Conservation (phyloP, 2,113 vertebrate genomes). For the Balaeniceps rex region DNA sequence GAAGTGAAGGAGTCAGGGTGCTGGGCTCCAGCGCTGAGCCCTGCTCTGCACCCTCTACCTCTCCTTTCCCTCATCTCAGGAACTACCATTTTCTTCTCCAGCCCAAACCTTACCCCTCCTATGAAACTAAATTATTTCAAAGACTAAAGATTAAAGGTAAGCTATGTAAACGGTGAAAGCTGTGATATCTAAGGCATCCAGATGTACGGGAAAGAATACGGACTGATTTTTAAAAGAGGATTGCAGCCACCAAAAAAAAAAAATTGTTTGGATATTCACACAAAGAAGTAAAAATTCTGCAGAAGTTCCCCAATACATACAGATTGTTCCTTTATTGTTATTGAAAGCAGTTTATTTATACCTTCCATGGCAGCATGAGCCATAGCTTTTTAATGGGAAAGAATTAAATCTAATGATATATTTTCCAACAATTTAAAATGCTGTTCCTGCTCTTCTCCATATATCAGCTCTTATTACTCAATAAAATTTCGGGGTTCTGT, state of each 20-base stretch:
- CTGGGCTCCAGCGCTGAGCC: not conserved
- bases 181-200: constrained; percentile 61
- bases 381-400: constrained; percentile 23
- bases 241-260: not conserved
- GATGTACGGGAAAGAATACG: not conserved
- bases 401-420: constrained; percentile 12
- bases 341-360: constrained; percentile 42
- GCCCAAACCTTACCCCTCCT: constrained; percentile 42
- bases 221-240: not conserved
- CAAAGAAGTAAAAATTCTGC: constrained; percentile 12
- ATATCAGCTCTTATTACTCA: not conserved
- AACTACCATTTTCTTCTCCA: not conserved
- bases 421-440: constrained; percentile 33
- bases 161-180: not conserved
- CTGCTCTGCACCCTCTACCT: not conserved
- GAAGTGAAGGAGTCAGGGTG: not conserved
- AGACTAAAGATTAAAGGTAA: constrained; percentile 72
- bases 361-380: not conserved
- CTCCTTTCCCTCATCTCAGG: not conserved
- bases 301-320: not conserved
- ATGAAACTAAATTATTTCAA: constrained; percentile 72
- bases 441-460: constrained; percentile 16
- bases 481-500: constrained; percentile 5
- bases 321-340: constrained; percentile 7
- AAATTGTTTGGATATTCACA: not conserved